These are phyloP conservation scores for Batillaria attramentaria DNA, from an alignment of 1,140 invertebrate genomes.

Conservation along the genomic window DNA sequence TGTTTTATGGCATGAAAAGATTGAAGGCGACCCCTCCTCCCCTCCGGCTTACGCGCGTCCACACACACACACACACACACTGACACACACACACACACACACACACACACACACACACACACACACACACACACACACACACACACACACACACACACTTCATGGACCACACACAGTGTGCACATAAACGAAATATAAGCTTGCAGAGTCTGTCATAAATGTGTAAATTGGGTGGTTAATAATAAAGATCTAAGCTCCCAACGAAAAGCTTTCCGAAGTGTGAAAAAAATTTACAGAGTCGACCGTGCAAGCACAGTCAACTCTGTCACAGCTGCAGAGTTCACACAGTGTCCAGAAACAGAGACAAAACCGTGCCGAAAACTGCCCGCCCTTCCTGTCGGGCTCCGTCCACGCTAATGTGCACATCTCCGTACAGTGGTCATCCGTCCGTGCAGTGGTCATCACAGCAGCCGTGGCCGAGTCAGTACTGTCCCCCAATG, in stretches of 20 bases:
- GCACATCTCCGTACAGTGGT: no score
- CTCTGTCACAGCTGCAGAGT: no score
- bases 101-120: slow-evolving; percentile 2
- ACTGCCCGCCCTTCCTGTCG: no score
- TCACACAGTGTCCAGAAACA: no score
- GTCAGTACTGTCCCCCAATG: no score
- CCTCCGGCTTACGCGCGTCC: neutral
- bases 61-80: slow-evolving; percentile 2
- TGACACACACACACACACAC: neutral
- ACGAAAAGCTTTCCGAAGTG: neutral
- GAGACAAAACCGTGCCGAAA: no score
- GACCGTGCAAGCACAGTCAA: no score
- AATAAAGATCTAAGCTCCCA: neutral
- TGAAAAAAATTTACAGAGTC: neutral
- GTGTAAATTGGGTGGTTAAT: neutral
- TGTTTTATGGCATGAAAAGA: neutral
- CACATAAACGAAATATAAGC: neutral
- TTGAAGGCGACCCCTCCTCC: neutral
- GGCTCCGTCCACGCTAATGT: no score
- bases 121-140: slow-evolving; percentile 2
- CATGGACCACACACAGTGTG: neutral
- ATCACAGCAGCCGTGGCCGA: no score
- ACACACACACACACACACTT: slow-evolving; percentile 2
- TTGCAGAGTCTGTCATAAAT: neutral
- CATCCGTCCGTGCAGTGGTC: no score